These are phyloP conservation scores for Carpatolechia fugitivella DNA, from an alignment of 2,888 invertebrate species.

Conservation along the genomic window DNA sequence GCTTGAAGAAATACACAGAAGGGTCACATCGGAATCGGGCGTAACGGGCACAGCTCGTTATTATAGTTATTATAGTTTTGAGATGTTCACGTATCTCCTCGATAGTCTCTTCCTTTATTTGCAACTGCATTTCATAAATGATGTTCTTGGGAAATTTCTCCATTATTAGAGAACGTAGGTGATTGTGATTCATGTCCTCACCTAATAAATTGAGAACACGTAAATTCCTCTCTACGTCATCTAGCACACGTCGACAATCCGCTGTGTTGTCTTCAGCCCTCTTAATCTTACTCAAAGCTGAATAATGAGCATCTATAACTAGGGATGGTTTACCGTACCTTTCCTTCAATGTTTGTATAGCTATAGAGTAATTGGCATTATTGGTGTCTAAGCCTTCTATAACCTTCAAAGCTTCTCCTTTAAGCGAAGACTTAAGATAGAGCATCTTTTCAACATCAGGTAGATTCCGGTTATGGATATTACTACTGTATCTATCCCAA, in stretches of 20 bases:
- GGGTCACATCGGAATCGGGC: too few species aligned
- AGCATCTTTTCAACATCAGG: constrained; percentile 4
- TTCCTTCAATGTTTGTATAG: neutral
- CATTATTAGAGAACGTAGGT: constrained; percentile 4
- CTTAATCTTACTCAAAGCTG: neutral
- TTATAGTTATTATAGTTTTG: neutral
- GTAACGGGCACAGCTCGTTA: too few species aligned
- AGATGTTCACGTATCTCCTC: neutral
- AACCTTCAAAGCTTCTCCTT: neutral
- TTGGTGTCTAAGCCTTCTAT: neutral
- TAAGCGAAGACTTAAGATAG: neutral
- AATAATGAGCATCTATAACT: constrained; percentile 6
- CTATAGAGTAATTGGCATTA: constrained; percentile 6
- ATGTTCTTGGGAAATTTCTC: constrained; percentile 8
- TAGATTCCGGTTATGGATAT: neutral
- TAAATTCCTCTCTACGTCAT: constrained; percentile 5
- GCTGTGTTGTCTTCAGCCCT: neutral
- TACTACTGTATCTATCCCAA: neutral
- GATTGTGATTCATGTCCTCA: constrained; percentile 2
- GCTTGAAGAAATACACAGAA: too few species aligned
- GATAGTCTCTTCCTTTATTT: neutral
- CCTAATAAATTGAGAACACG: constrained; percentile 7
- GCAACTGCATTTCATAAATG: constrained; percentile 2
- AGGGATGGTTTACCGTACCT: neutral
- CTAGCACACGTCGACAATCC: neutral